Base-by-base conservation (phyloP, 1,140 invertebrate genomes). In the Tetragonula clypearis region DNA sequence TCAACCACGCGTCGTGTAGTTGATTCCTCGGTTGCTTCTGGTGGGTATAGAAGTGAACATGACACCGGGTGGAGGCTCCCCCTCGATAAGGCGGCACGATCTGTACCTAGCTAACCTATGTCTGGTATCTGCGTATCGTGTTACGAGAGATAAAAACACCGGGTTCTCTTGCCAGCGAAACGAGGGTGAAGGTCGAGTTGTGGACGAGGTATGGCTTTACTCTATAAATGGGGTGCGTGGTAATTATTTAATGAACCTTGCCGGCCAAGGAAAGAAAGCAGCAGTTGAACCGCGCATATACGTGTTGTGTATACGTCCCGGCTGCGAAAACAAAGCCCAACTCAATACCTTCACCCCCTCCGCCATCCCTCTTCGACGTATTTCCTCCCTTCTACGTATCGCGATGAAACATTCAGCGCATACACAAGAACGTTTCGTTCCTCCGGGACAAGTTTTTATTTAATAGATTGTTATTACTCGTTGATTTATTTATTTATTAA, bases 41-140 rank as follows among this genome's bases (percentile, higher is more conserved):
- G 49, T 55, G 79, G 75, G 62, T 58, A 75, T 84, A 71, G 72
- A 82, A 85, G 85, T 72, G 78, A 90, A 92, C 87, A 86, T 89
- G 90, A 87, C 86, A 91, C 92, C 92, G 92, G 91, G 92, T 93
- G 90, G 92, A 93, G 93, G 94, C 94, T 95, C 93, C 93, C 89
- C 93, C 92, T 91, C 92, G 88, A 85, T 77, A 86, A 84, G 81
- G 58, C 77, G 49, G 86, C 88, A 84, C 87, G 83, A 88, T 89
- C 79, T 77, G 79, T 85, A 74, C 77, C 79, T 79, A 66, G 80
- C 78, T 88, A 35, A 85, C 86, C 85, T 85, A 75, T 79, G 80
- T 65, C 65, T 82, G 71, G 66, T 79, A 77, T 86, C 41, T 41
- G 65, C 21, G 79, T 76, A 80, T 91, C 85, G 89, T 71, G 84